These are phyloP conservation scores for Pollenia griseotomentosa DNA, from an alignment of 2,888 invertebrate species.

Conservation along the genomic window DNA sequence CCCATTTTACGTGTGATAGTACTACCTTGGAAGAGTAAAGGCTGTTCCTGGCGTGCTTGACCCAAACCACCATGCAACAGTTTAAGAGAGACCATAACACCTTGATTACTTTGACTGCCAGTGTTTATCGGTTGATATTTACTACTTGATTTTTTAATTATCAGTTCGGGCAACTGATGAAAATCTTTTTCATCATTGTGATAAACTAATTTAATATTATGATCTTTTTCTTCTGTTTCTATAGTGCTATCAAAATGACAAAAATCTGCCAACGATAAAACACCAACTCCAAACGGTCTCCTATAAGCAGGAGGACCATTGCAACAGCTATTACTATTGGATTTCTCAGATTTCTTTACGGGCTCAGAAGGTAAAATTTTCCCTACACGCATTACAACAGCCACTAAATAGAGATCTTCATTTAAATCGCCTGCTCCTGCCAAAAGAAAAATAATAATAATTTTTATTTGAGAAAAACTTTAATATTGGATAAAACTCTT, in stretches of 20 bases:
- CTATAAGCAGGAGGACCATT: constrained; percentile 85
- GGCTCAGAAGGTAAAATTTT: constrained; percentile 88
- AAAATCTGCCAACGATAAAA: constrained; percentile 90
- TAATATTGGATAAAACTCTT: no score
- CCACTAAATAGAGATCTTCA: constrained; percentile 94
- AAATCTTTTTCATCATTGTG: constrained; percentile 96
- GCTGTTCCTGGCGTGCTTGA: constrained; percentile 91
- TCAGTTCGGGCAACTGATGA: constrained; percentile 93
- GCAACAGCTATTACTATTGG: constrained; percentile 72
- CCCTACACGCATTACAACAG: constrained; percentile 95
- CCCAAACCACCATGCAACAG: constrained; percentile 92
- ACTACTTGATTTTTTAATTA: constrained; percentile 92
- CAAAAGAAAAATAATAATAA: constrained; percentile 1
- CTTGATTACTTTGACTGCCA: constrained; percentile 92
- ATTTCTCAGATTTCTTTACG: constrained; percentile 83
- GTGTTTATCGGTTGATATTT: constrained; percentile 90
- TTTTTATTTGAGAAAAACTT: not conserved
- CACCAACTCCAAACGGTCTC: constrained; percentile 95
- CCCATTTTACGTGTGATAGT: constrained; percentile 94
- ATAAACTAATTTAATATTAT: constrained; percentile 91
- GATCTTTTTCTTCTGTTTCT: constrained; percentile 89
- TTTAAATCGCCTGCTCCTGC: constrained; percentile 92
- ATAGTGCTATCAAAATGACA: constrained; percentile 85
- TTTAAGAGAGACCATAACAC: constrained; percentile 92
- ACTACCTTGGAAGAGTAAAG: constrained; percentile 91